Evolutionary conservation across 2,797 vertebrate genomes (phyloP), one percentile per base, ranked within the genome.

Genomic region (Pogonophryne albipinna): DNA sequence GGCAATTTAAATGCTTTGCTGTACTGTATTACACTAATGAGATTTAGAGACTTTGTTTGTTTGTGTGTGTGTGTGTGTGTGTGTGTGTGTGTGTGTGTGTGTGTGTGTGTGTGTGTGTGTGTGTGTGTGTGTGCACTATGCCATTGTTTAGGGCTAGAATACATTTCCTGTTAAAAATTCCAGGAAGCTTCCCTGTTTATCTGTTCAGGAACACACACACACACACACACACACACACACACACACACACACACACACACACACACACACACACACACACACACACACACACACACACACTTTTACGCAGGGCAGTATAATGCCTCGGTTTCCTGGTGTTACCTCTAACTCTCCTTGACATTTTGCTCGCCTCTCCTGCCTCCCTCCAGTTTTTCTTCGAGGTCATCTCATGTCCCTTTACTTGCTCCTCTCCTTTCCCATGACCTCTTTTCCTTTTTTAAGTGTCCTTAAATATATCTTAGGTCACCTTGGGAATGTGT

Each of bases 151-250:
- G 76, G 8, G 45, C 80, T 59, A 83, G 72, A 87, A 89, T 83
- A 85, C 52, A 87, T 92, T 93, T 93, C 93, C 91, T 90, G 89
- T 90, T 84, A 58, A 83, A 87, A 91, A 89, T 92, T 93, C 87
- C 92, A 92, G 90, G 91, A 91, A 87, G 79, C 81, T 84, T 89
- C 88, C 86, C 79, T 92, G 90, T 92, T 92, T 92, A 92, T 91
- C 88, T 89, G 67, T 78, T 78, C 41, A 73, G 68, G 66, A 87
- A 76, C 71, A 68, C 64, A 34, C 69, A 50, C 69, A 56, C 59
- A 47, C 46, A 38, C 38, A 71, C 34, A n/a, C 69, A 73, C 50
- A 49, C 71, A 62, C 31, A 65, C 55, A 59, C 63, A 19, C 71
- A 56, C 31, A 69, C 50, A 60, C 60, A 20, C 15, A 44, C 27